Evolutionary conservation across 1,140 invertebrate genomes (phyloP).

Genomic region (Drosophila sulfurigaster): DNA sequence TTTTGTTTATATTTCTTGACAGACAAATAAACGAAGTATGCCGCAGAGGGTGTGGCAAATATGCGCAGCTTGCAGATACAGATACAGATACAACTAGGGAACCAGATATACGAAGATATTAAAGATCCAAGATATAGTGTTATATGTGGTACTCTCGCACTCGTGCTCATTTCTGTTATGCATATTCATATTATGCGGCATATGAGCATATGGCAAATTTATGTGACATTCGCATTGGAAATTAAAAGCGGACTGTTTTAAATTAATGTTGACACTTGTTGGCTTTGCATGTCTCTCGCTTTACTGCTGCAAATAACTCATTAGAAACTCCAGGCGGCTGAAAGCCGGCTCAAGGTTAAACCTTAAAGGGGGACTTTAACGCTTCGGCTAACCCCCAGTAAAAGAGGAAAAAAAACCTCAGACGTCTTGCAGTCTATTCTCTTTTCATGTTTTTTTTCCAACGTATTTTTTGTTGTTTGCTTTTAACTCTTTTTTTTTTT

Average conservation of each 20-base stretch:
- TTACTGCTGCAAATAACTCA: slow-evolving; percentile 48
- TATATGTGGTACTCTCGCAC: slow-evolving; percentile 35
- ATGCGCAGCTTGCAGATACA: slow-evolving; percentile 52
- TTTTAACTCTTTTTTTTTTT: slow-evolving; percentile 23
- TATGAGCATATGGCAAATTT: slow-evolving; percentile 67
- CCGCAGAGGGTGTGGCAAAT: slow-evolving; percentile 69
- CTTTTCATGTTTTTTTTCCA: not conserved
- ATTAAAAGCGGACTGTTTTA: slow-evolving; percentile 70
- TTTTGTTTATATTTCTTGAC: slow-evolving; percentile 74
- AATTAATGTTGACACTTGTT: slow-evolving; percentile 81
- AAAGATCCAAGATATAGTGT: slow-evolving; percentile 29
- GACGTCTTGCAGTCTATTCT: slow-evolving; percentile 5
- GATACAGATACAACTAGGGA: slow-evolving; percentile 34
- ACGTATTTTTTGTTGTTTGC: not conserved
- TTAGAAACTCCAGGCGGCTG: slow-evolving; percentile 48
- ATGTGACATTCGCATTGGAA: slow-evolving; percentile 67
- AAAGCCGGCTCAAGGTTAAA: slow-evolving; percentile 60
- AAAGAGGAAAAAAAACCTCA: not conserved
- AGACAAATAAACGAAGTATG: slow-evolving; percentile 69
- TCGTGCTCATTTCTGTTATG: slow-evolving; percentile 10
- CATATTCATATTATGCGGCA: slow-evolving; percentile 22
- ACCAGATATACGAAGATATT: slow-evolving; percentile 5
- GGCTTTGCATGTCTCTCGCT: slow-evolving; percentile 33
- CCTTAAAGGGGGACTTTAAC: slow-evolving; percentile 14
- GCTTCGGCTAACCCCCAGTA: slow-evolving; percentile 7